Evolutionary conservation across 2,113 vertebrate genomes (phyloP).

Genomic region (Lepus americanus): DNA sequence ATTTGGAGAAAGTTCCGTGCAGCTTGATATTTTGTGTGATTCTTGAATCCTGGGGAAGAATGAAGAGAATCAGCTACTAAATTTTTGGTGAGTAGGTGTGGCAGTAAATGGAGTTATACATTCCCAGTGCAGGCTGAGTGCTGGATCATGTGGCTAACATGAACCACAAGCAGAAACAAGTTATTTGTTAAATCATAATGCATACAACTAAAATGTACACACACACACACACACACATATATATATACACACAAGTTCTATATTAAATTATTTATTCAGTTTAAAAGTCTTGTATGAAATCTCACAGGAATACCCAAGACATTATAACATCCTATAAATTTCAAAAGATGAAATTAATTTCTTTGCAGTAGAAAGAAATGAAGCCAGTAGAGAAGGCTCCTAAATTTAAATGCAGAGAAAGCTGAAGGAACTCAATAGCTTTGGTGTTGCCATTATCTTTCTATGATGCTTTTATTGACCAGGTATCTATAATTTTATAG

Average conservation of each 20-base stretch:
- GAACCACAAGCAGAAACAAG: background rate
- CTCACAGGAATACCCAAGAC: background rate
- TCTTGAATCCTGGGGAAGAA: background rate
- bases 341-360: background rate
- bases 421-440: rapidly evolving
- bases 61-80: background rate
- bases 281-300: background rate
- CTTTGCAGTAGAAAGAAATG: background rate
- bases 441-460: background rate
- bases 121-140: background rate
- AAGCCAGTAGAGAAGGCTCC: background rate
- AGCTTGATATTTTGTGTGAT: background rate
- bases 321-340: background rate
- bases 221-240: background rate
- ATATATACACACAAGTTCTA: background rate
- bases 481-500: background rate
- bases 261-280: background rate
- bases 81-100: background rate
- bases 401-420: background rate
- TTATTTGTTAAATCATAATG: background rate
- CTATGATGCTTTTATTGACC: background rate
- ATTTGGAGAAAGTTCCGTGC: no score
- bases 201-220: no score
- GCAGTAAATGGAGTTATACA: rapidly evolving
- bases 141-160: rapidly evolving